Percentiles rank a stretch among this genome's conserved stretches.
Evolutionary conservation across 2,888 invertebrate genomes (phyloP).

Genomic region (Troides oblongomaculatus): DNA sequence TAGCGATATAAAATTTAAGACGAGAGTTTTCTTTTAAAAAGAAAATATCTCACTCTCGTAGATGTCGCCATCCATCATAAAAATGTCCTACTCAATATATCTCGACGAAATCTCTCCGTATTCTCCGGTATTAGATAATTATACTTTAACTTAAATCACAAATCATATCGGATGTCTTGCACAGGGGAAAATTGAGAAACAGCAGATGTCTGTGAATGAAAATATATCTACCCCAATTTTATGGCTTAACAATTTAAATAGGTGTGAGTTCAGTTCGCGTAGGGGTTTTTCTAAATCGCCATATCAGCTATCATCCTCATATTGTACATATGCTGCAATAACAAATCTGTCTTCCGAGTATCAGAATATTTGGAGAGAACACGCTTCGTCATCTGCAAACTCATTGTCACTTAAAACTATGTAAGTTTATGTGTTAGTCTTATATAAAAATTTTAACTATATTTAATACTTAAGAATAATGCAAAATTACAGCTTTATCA

Average conservation of each 20-base stretch:
- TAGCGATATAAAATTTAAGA: background rate
- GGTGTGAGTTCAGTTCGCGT: too few relatives aligned
- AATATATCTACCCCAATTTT: background rate
- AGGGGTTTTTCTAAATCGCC: background rate
- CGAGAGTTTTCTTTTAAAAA: background rate
- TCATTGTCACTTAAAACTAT: background rate
- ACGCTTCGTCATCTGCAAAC: background rate
- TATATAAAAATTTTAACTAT: too few relatives aligned
- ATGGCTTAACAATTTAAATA: too few relatives aligned
- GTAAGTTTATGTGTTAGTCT: background rate
- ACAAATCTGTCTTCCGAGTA: background rate
- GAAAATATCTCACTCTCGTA: background rate
- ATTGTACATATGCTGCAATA: background rate
- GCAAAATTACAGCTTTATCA: too few relatives aligned
- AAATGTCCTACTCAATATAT: conserved; percentile 6
- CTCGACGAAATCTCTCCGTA: background rate
- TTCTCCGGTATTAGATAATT: conserved; percentile 3
- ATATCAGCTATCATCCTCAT: background rate
- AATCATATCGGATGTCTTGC: conserved; percentile 1
- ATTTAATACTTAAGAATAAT: too few relatives aligned
- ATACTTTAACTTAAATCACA: conserved; percentile 12
- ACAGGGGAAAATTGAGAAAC: conserved; percentile 1
- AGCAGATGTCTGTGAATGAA: background rate
- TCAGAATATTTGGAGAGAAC: background rate
- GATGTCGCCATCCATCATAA: conserved; percentile 2